Conservation (phyloP, 2,797 vertebrate species). For the Peromyscus nudipes region DNA sequence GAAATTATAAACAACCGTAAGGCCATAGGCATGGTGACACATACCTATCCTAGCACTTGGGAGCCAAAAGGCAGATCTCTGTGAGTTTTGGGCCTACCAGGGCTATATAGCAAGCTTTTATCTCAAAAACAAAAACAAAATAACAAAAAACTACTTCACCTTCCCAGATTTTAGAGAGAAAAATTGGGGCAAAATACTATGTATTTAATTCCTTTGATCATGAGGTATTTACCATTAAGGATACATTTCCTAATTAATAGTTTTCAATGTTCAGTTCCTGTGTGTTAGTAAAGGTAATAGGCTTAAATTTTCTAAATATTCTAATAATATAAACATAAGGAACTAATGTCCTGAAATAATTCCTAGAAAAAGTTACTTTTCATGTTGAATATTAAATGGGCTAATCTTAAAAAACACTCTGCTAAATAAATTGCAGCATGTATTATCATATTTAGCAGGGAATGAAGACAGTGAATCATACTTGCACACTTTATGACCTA, state of each 20-base stretch:
- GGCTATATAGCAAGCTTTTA: neutral
- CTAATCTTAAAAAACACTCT: constrained; percentile 47
- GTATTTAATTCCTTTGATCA: constrained; percentile 23
- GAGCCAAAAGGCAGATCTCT: neutral
- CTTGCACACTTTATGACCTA: neutral
- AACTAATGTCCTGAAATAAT: constrained; percentile 58
- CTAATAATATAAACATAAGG: constrained; percentile 2
- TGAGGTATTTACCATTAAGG: constrained; percentile 29
- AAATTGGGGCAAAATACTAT: neutral
- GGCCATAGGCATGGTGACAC: neutral
- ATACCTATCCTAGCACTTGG: neutral
- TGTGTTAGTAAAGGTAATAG: neutral
- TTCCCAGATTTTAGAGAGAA: constrained; percentile 49
- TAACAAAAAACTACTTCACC: neutral
- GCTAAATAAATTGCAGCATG: constrained; percentile 45
- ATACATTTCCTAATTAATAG: constrained; percentile 53
- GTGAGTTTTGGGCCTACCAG: neutral
- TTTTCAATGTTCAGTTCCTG: constrained; percentile 32
- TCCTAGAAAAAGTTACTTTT: constrained; percentile 40
- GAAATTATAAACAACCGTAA: neutral
- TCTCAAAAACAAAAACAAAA: neutral
- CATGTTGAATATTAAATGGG: constrained; percentile 36
- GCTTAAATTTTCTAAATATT: constrained; percentile 63
- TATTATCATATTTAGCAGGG: neutral
- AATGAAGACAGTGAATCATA: constrained; percentile 17